Conservation (phyloP, 2,113 vertebrate genomes). For the Gallinago jamesoni region DNA sequence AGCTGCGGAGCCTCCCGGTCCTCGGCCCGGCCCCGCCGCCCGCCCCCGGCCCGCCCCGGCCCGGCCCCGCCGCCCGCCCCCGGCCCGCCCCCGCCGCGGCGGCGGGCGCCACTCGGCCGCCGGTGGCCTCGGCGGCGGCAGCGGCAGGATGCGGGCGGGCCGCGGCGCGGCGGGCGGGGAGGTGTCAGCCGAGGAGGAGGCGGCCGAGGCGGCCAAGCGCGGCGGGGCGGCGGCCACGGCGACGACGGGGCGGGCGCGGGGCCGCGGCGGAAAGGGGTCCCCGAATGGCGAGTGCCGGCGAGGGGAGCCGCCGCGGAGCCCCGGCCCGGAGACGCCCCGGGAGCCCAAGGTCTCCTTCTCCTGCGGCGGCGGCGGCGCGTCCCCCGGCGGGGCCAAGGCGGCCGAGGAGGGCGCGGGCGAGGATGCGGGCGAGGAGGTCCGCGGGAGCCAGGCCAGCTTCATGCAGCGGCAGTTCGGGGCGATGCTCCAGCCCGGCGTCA, state of each 20-base stretch:
- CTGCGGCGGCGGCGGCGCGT: constrained; percentile 66
- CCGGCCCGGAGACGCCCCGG: constrained; percentile 68
- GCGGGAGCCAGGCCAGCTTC: constrained; percentile 86
- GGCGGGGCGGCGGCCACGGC: constrained; percentile 45
- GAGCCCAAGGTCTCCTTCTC: constrained; percentile 85
- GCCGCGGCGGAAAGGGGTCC: constrained; percentile 72
- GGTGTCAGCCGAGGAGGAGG: constrained; percentile 58
- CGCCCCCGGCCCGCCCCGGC: neutral
- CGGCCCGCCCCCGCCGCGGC: neutral
- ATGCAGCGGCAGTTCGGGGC: constrained; percentile 95
- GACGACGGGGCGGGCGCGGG: constrained; percentile 54
- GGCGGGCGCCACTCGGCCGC: constrained; percentile 43
- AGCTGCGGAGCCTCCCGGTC: constrained; percentile 6
- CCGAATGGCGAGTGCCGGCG: constrained; percentile 77
- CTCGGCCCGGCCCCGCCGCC: constrained; percentile 47
- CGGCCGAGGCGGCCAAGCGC: constrained; percentile 60
- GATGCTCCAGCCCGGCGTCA: constrained; percentile 96
- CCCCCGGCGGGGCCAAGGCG: constrained; percentile 75
- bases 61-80: too few relatives aligned
- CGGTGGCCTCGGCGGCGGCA: constrained; percentile 53
- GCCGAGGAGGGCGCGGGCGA: constrained; percentile 73
- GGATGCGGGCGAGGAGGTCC: constrained; percentile 75
- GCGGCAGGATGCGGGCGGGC: constrained; percentile 41
- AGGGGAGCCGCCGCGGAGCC: constrained; percentile 65
- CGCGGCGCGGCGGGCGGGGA: constrained; percentile 47